Conservation (phyloP, 2,797 vertebrate species). For the Sarcoramphus papa region DNA sequence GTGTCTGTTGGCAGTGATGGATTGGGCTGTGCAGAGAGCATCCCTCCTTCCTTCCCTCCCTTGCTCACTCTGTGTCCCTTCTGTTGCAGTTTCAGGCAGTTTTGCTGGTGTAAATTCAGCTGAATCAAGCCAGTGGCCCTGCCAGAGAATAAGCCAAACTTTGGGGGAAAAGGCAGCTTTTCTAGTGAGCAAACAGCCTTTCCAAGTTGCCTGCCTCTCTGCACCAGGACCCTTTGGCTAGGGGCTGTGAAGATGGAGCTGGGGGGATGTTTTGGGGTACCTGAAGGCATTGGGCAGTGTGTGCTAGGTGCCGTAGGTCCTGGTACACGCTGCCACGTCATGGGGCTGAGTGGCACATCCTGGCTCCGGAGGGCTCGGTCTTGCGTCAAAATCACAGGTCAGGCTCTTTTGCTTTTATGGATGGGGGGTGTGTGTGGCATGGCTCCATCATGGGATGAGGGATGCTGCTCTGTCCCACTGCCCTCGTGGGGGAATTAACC, state of each 20-base stretch:
- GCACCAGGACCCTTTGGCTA: not conserved
- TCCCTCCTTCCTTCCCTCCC: not conserved
- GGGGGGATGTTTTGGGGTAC: not conserved
- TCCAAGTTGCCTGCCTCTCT: not conserved
- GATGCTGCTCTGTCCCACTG: not conserved
- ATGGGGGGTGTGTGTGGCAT: not conserved
- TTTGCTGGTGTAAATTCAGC: not conserved
- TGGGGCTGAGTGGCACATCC: accelerated
- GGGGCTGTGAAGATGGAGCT: not conserved
- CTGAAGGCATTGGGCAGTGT: not conserved
- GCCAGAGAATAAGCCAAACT: not conserved
- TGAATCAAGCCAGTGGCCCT: not conserved
- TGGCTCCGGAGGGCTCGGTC: accelerated
- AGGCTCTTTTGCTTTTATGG: not conserved
- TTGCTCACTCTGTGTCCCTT: not conserved
- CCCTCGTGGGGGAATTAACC: accelerated
- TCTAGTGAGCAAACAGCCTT: not conserved
- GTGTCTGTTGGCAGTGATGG: not conserved
- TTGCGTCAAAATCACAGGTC: not conserved
- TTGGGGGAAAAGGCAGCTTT: not conserved
- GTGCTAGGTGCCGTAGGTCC: not conserved
- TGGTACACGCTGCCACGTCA: accelerated
- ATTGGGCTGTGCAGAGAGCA: not conserved
- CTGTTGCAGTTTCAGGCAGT: not conserved
- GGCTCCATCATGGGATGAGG: not conserved